Evolutionary conservation across 2,888 invertebrate genomes (phyloP).

Genomic region (Campopleginae sp.): DNA sequence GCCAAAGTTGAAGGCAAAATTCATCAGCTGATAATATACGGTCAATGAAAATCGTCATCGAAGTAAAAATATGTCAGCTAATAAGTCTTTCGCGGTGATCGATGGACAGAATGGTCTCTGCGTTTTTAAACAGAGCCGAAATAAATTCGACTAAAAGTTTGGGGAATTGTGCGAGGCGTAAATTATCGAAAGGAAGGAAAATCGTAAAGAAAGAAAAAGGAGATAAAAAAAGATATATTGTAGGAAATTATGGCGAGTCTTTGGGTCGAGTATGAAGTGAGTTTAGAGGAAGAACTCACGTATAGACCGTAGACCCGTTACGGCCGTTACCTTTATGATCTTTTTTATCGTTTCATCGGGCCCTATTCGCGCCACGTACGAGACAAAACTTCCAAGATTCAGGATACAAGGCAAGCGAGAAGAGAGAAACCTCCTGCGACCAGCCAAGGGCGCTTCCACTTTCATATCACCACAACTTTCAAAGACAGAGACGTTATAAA

Average conservation of each 20-base stretch:
- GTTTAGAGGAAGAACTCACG: conserved; percentile 66
- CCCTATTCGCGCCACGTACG: conserved; percentile 69
- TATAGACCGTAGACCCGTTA: conserved; percentile 63
- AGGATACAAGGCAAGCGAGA: neutral
- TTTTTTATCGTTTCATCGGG: conserved; percentile 69
- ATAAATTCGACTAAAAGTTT: neutral
- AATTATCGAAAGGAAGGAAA: neutral
- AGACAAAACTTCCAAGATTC: conserved; percentile 45
- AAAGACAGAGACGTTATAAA: conserved; percentile 14
- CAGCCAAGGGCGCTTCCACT: neutral
- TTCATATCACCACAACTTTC: neutral
- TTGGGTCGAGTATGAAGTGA: conserved; percentile 33
- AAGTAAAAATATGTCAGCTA: neutral
- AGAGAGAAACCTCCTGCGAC: neutral
- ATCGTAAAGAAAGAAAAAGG: conserved; percentile 14
- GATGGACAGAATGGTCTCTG: neutral
- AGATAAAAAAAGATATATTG: conserved; percentile 35
- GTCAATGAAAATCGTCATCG: neutral
- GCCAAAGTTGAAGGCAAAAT: neutral
- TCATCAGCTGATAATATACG: neutral
- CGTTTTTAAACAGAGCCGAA: neutral
- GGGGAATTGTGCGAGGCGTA: neutral
- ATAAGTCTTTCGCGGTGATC: neutral
- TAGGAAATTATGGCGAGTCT: conserved; percentile 59
- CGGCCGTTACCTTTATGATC: conserved; percentile 70